Percentiles rank a stretch among this genome's conserved stretches.
These are phyloP conservation scores for Felis chaus DNA, from an alignment of 2,113 vertebrate genomes.

Conservation along the genomic window DNA sequence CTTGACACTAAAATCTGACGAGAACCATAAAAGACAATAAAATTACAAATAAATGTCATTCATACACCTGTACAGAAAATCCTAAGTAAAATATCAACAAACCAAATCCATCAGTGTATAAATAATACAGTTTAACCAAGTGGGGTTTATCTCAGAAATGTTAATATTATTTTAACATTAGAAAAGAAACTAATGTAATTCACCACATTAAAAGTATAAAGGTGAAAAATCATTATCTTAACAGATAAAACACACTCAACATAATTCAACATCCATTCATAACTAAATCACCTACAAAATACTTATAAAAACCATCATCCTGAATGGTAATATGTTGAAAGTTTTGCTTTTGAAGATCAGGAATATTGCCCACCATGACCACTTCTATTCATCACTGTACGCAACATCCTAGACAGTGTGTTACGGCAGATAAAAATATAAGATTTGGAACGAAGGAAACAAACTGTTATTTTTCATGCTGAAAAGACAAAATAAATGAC, in stretches of 20 bases:
- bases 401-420: neutral
- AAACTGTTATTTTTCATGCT: neutral
- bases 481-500: constrained; percentile 5
- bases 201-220: neutral
- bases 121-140: neutral
- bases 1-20: constrained; percentile 38
- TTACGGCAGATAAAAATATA: neutral
- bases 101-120: neutral
- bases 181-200: constrained; percentile 27
- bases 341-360: neutral
- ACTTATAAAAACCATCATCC: neutral
- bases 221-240: constrained; percentile 7
- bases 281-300: constrained; percentile 11
- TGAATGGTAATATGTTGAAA: neutral
- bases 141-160: neutral
- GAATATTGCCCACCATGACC: neutral
- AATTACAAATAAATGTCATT: neutral
- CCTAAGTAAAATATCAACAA: constrained; percentile 15
- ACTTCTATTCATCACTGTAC: neutral
- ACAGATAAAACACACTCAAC: neutral
- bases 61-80: neutral
- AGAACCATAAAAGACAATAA: constrained; percentile 6
- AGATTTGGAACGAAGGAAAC: neutral
- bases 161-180: constrained; percentile 21
- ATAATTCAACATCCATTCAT: neutral